Conservation (phyloP, 2,888 invertebrate genomes). For the Mongoloraphidia duomilia region DNA sequence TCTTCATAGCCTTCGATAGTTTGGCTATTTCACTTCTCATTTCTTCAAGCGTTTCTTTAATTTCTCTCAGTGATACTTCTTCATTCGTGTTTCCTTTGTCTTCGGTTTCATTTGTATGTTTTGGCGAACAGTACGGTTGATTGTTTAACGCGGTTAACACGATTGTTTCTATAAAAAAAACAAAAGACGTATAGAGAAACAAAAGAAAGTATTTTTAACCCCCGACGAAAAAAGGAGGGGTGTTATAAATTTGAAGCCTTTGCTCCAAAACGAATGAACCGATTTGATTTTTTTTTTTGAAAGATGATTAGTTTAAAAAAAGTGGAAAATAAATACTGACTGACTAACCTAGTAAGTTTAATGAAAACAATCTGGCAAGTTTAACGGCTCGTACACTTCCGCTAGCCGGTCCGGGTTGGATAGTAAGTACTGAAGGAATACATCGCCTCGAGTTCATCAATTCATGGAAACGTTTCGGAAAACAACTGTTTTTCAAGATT, state of each 20-base stretch:
- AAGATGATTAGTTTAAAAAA: too few relatives aligned
- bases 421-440: background rate
- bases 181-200: background rate
- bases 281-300: too few relatives aligned
- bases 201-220: too few relatives aligned
- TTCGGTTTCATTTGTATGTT: background rate
- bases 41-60: background rate
- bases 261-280: too few relatives aligned
- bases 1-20: too few relatives aligned
- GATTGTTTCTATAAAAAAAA: background rate
- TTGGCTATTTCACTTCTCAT: too few relatives aligned
- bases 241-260: too few relatives aligned
- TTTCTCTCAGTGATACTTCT: background rate
- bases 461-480: background rate
- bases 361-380: background rate
- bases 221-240: too few relatives aligned
- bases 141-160: background rate
- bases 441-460: background rate
- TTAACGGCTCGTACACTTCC: background rate
- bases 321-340: background rate
- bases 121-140: background rate
- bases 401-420: background rate
- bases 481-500: background rate
- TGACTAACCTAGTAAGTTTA: background rate
- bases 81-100: background rate